Evolutionary conservation across 2,888 invertebrate genomes (phyloP).

Genomic region (Drosophila cognata): DNA sequence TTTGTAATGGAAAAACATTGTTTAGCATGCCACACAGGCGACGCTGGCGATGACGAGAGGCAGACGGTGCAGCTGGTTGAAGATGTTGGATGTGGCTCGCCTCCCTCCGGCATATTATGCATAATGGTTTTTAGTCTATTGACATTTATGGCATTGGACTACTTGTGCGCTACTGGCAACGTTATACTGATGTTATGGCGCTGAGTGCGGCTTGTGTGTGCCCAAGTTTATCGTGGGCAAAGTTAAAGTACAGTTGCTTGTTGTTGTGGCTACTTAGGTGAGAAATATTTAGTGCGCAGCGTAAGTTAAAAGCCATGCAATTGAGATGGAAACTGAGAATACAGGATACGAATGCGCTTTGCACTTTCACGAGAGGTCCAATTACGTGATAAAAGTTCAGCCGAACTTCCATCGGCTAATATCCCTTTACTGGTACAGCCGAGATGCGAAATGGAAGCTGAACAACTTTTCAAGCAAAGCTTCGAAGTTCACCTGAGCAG

Average conservation of each 20-base stretch:
- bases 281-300: slow-evolving; percentile 28
- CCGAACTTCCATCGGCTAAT: not conserved
- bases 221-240: slow-evolving; percentile 49
- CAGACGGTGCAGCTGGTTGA: slow-evolving; percentile 26
- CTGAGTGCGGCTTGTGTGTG: slow-evolving; percentile 16
- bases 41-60: slow-evolving; percentile 10
- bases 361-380: not conserved
- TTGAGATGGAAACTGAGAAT: slow-evolving; percentile 51
- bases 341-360: not conserved
- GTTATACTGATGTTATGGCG: not conserved
- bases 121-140: slow-evolving; percentile 77
- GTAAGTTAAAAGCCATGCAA: slow-evolving; percentile 55
- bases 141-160: slow-evolving; percentile 73
- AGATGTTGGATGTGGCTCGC: slow-evolving; percentile 21
- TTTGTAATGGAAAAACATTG: slow-evolving; percentile 77
- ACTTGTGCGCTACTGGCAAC: slow-evolving; percentile 19
- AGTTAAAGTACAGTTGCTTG: slow-evolving; percentile 57
- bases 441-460: not conserved
- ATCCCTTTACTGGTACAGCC: not conserved
- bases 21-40: slow-evolving; percentile 56
- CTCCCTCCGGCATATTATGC: slow-evolving; percentile 63
- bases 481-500: not conserved
- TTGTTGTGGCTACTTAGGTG: slow-evolving; percentile 44
- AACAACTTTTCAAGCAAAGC: not conserved
- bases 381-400: not conserved